Percentiles rank a stretch among this genome's conserved stretches.
Conservation (phyloP, 1,140 invertebrate species). For the Tetramorium alpestre region DNA sequence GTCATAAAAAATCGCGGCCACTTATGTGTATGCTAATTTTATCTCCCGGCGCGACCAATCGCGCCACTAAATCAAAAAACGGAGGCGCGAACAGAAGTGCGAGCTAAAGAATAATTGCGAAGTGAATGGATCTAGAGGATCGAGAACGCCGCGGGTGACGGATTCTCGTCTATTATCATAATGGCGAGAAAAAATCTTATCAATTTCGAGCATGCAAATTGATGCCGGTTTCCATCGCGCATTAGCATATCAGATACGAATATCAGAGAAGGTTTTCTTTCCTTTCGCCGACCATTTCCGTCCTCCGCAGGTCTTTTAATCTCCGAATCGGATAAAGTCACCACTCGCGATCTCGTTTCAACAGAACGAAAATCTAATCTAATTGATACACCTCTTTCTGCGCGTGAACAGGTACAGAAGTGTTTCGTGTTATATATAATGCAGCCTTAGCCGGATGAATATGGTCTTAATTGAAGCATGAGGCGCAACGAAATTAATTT, state of each 20-base stretch:
- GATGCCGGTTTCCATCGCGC: not conserved
- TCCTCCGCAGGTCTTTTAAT: not conserved
- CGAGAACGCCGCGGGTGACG: not conserved
- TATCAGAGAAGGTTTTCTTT: not conserved
- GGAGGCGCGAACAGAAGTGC: constrained; percentile 2
- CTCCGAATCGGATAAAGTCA: not conserved
- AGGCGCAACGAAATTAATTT: constrained; percentile 29
- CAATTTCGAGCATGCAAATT: constrained; percentile 1
- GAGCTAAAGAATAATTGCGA: constrained; percentile 30
- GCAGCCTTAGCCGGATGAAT: not conserved
- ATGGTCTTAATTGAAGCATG: constrained; percentile 19
- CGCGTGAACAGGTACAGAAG: not conserved
- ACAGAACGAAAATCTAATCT: not conserved
- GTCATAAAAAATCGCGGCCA: constrained; percentile 78
- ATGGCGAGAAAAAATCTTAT: not conserved
- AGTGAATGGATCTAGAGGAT: no score
- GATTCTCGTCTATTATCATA: constrained; percentile 20
- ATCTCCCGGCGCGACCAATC: constrained; percentile 79
- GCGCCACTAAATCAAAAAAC: constrained; percentile 72
- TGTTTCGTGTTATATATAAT: not conserved
- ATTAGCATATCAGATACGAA: constrained; percentile 21
- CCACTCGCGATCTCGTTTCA: not conserved
- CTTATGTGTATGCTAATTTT: constrained; percentile 82
- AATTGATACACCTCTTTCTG: not conserved
- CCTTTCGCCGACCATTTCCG: not conserved